phyloP scores from a whole-genome alignment of 2,113 vertebrate genomes.

The Pogona vitticeps region DNA sequence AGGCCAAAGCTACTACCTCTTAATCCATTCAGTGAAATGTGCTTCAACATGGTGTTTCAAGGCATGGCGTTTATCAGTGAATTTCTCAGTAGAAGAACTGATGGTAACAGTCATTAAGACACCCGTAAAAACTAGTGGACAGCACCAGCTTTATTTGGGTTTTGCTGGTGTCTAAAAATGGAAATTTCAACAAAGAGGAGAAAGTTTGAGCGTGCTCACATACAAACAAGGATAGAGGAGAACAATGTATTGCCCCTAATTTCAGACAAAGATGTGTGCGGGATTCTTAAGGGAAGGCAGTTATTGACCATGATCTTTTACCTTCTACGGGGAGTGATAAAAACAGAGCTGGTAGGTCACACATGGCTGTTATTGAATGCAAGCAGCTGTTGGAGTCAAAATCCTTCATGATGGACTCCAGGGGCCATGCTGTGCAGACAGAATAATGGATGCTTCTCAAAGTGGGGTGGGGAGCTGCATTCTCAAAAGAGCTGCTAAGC shows the following conservation, averaged over 20 bases:
- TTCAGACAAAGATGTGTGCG: not conserved
- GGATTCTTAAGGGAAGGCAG: constrained; percentile 13
- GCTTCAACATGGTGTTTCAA: not conserved
- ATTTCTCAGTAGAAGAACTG: not conserved
- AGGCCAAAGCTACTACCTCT: too few relatives aligned
- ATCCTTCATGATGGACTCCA: constrained; percentile 24
- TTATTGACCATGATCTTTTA: constrained; percentile 26
- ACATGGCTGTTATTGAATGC: constrained; percentile 33
- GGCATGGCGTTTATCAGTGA: too few relatives aligned
- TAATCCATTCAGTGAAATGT: not conserved
- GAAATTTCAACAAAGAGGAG: not conserved
- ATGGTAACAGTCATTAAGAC: not conserved
- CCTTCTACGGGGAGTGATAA: not conserved
- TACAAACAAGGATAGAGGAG: not conserved
- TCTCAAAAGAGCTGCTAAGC: not conserved
- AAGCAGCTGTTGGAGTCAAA: constrained; percentile 49
- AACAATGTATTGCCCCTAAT: not conserved
- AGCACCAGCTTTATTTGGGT: not conserved
- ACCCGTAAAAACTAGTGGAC: not conserved
- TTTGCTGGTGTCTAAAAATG: not conserved
- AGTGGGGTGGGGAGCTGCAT: not conserved
- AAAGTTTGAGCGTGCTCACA: rapidly evolving
- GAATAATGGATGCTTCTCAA: constrained; percentile 30
- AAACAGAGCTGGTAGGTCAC: constrained; percentile 36
- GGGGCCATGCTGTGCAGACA: constrained; percentile 31